Evolutionary conservation across 1,140 invertebrate species (phyloP).

Genomic region (Drosophila nasuta): DNA sequence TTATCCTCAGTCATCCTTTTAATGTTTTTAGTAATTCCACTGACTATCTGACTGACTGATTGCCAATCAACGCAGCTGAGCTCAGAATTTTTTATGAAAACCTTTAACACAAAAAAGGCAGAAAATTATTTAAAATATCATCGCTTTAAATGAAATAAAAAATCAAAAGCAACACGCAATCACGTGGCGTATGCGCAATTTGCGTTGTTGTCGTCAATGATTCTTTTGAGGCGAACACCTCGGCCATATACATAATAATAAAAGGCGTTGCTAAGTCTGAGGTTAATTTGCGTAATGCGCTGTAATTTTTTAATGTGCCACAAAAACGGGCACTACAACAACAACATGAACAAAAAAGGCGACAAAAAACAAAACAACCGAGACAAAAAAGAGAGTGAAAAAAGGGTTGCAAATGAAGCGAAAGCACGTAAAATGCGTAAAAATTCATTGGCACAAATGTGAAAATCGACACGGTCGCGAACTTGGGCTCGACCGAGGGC

Average conservation of each 20-base stretch:
- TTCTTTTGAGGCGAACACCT: conserved; percentile 15
- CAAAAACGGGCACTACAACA: conserved; percentile 36
- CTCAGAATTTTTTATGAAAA: neutral
- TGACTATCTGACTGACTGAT: neutral
- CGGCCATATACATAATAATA: conserved; percentile 43
- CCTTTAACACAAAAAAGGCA: too few relatives aligned
- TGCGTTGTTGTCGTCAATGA: conserved; percentile 14
- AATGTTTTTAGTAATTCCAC: neutral
- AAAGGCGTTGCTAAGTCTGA: conserved; percentile 70
- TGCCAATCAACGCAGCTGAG: neutral
- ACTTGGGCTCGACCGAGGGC: conserved; percentile 5
- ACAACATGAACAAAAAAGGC: neutral
- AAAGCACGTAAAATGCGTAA: conserved; percentile 59
- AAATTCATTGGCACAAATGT: conserved; percentile 70
- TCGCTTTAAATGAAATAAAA: neutral
- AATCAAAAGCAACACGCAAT: conserved; percentile 26
- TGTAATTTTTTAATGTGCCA: conserved; percentile 76
- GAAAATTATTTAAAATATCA: neutral
- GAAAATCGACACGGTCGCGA: conserved; percentile 47
- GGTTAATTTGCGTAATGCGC: conserved; percentile 78
- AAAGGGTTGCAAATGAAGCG: conserved; percentile 59
- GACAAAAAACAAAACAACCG: conserved; percentile 18
- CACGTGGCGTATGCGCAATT: conserved; percentile 52
- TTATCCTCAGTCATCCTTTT: neutral
- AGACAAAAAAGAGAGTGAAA: conserved; percentile 10